Evolutionary conservation across 2,797 vertebrate species (phyloP), one percentile per base, ranked within the genome.

Genomic region (Diglossa cyanea): DNA sequence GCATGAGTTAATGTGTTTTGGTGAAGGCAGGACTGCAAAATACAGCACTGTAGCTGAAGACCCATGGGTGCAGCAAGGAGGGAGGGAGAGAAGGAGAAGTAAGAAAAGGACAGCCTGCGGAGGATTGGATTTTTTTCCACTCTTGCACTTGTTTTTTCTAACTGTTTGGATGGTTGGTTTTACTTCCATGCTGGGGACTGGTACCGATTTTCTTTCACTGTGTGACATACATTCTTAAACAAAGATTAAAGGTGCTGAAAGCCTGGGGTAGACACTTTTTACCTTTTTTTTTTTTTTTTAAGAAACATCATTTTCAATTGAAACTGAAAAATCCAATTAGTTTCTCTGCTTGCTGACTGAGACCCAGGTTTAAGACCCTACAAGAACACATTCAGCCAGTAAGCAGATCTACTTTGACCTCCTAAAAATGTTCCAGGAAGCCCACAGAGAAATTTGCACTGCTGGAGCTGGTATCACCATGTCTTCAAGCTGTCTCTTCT

Each of bases 181-280:
- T 83, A 83, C 78, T 78, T 96, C 54, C 54, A 72, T 6, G 10
- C 91, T 88, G 68, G 19, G 39, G 54, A 80, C 72, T 91, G 47
- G 55, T 73, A 92, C 45, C 2, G 20, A 61, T 88, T 94, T 88
- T 78, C 81, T 72, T 88, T 88, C 72, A 65, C 31, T 91, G 61
- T 80, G 75, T 88, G 87, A 88, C 66, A 83, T 28, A 80, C 2
- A 2, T 83, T 93, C 92, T 77, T 86, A 83, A 96, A 92, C 62
- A 8, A 91, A 54, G 47, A 80, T 88, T 90, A 91, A 83, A 94
- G 44, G 65, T 86, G 65, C 40, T 87, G 54, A 74, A 93, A 94
- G 68, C 44, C 72, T 66, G 25, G 23, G 35, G 24, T 66, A 83
- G 42, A 12, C 23, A 19, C 8, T 16, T 74, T 17, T 25, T 24